Conservation (phyloP, 2,113 vertebrate genomes). For the Mastomys natalensis region DNA sequence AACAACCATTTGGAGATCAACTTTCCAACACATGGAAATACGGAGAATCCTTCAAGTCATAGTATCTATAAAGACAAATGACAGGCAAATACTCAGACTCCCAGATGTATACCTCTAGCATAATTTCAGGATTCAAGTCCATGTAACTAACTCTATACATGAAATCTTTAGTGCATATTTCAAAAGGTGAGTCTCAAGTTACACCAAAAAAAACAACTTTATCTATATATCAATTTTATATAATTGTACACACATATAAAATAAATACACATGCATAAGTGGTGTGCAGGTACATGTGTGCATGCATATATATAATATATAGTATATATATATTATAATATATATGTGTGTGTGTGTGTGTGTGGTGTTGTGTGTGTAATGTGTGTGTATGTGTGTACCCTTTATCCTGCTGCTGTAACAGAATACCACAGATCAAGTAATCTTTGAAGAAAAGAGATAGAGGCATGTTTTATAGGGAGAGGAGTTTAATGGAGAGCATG, state of each 20-base stretch:
- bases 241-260: neutral
- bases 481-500: too few species aligned
- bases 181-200: constrained; percentile 26
- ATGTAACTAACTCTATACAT: neutral
- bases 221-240: neutral
- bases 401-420: too few species aligned
- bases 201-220: neutral
- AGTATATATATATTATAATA: neutral
- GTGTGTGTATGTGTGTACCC: too few species aligned
- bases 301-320: neutral
- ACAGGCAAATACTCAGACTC: neutral
- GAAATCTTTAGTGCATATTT: neutral
- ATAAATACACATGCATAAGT: neutral
- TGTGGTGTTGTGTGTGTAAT: too few species aligned
- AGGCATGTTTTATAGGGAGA: too few species aligned
- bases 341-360: too few species aligned
- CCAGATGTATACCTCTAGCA: neutral
- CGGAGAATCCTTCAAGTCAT: neutral
- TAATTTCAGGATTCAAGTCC: neutral
- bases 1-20: neutral
- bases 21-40: neutral
- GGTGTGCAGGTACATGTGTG: neutral
- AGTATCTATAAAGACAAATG: neutral
- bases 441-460: too few species aligned
- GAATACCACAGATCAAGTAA: too few species aligned